phyloP scores from a whole-genome alignment of 2,113 vertebrate species.

The Oceanodroma tethys region DNA sequence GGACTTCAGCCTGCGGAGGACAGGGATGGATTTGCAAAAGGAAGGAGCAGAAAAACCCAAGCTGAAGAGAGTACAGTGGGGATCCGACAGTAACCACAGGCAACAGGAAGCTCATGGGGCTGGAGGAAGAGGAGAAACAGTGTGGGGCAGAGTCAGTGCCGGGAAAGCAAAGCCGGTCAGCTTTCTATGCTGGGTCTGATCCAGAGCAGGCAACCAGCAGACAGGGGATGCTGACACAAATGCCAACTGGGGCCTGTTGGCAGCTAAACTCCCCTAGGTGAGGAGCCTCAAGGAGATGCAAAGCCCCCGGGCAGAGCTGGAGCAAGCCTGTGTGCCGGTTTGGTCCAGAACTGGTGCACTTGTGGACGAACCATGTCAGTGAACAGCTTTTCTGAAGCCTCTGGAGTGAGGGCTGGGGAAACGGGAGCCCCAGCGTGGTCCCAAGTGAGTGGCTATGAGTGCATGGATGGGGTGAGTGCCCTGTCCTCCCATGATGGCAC shows the following conservation, averaged over 20 bases:
- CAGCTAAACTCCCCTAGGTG: background rate
- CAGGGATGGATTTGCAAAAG: background rate
- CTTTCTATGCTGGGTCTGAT: background rate
- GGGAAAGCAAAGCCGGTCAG: background rate
- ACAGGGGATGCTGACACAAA: background rate
- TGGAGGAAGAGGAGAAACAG: rapidly evolving
- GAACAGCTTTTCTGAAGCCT: background rate
- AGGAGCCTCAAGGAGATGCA: background rate
- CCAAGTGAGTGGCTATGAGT: background rate
- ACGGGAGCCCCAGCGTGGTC: background rate
- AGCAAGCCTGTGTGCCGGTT: background rate
- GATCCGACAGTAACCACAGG: background rate
- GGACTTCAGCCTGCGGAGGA: background rate
- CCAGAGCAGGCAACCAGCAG: background rate
- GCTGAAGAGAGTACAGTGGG: background rate
- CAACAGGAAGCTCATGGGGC: background rate
- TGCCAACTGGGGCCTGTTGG: rapidly evolving
- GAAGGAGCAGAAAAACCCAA: background rate
- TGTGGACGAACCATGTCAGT: background rate
- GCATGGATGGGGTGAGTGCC: background rate
- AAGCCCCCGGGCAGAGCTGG: rapidly evolving
- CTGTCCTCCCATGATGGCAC: rapidly evolving
- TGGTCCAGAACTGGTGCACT: background rate
- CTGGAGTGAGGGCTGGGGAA: background rate
- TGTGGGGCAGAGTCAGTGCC: background rate